Evolutionary conservation across 2,797 vertebrate genomes (phyloP).

Genomic region (Paratrypauchen microcephalus): DNA sequence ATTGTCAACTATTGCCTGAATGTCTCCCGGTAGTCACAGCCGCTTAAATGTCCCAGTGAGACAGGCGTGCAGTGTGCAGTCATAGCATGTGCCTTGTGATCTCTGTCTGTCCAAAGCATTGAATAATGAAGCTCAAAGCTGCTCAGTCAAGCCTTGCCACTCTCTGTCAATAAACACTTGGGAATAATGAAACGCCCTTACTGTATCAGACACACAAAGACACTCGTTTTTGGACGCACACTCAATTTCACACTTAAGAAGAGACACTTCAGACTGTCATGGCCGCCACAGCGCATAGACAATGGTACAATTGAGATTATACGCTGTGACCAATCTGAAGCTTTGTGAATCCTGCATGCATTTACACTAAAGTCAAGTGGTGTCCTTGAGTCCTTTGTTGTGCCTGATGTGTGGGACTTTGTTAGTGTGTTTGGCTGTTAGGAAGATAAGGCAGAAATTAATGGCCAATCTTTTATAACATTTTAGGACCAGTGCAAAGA

Average conservation of each 20-base stretch:
- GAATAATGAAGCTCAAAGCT: constrained; percentile 64
- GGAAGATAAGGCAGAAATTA: background rate
- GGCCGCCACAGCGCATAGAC: constrained; percentile 15
- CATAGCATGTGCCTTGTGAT: constrained; percentile 40
- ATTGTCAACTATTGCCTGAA: constrained; percentile 14
- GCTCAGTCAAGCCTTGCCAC: constrained; percentile 64
- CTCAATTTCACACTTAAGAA: constrained; percentile 37
- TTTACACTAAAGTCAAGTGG: constrained; percentile 4
- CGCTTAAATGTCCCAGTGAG: constrained; percentile 28
- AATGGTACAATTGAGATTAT: constrained; percentile 28
- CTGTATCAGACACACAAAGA: constrained; percentile 17
- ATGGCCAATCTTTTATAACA: background rate
- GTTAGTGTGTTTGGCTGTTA: background rate
- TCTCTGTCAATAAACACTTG: constrained; percentile 65
- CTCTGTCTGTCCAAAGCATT: constrained; percentile 46
- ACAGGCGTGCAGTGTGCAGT: constrained; percentile 16
- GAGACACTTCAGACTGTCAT: constrained; percentile 30
- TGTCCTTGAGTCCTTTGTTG: background rate
- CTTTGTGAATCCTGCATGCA: constrained; percentile 28
- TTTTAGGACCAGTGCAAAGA: background rate
- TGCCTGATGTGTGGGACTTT: background rate
- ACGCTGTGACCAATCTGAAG: constrained; percentile 28
- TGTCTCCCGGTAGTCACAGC: constrained; percentile 21
- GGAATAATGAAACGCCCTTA: constrained; percentile 62
- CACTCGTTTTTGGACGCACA: constrained; percentile 8